phyloP scores from a whole-genome alignment of 2,797 vertebrate genomes.

The Phrynocephalus forsythii region DNA sequence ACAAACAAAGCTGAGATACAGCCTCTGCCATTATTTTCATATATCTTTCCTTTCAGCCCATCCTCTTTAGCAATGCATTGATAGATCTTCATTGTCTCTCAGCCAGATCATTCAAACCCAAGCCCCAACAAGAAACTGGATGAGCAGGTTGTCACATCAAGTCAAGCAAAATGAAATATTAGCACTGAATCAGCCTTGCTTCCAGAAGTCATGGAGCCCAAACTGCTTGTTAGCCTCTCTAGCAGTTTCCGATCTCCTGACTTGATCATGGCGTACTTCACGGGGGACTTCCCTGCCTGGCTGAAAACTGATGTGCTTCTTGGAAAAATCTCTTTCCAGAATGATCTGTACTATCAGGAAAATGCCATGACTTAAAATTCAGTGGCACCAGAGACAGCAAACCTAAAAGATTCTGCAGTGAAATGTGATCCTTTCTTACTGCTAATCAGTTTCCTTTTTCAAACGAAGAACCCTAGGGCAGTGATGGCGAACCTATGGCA shows the following conservation, averaged over 20 bases:
- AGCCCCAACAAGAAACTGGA: constrained; percentile 13
- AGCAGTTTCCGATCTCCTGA: not conserved
- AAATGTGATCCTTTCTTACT: not conserved
- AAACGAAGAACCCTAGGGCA: not conserved
- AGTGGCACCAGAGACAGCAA: not conserved
- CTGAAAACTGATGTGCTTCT: too few species aligned
- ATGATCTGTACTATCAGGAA: not conserved
- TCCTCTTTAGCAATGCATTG: not conserved
- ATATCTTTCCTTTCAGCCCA: not conserved
- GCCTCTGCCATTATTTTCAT: not conserved
- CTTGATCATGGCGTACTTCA: not conserved
- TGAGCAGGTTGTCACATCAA: constrained; percentile 7
- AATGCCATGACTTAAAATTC: not conserved
- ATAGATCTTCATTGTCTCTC: not conserved
- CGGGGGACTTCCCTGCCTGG: not conserved
- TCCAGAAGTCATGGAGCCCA: not conserved
- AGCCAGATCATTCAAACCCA: constrained; percentile 3
- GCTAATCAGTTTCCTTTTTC: not conserved
- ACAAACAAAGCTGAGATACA: not conserved
- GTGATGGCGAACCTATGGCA: too few species aligned
- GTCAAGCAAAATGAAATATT: not conserved
- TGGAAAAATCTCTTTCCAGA: not conserved
- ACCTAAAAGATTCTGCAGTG: not conserved
- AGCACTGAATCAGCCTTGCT: not conserved
- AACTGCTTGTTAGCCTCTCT: not conserved